Evolutionary conservation across 1,140 invertebrate species (phyloP), one percentile per base, ranked within the genome.

Genomic region (Bombus sibiricus): DNA sequence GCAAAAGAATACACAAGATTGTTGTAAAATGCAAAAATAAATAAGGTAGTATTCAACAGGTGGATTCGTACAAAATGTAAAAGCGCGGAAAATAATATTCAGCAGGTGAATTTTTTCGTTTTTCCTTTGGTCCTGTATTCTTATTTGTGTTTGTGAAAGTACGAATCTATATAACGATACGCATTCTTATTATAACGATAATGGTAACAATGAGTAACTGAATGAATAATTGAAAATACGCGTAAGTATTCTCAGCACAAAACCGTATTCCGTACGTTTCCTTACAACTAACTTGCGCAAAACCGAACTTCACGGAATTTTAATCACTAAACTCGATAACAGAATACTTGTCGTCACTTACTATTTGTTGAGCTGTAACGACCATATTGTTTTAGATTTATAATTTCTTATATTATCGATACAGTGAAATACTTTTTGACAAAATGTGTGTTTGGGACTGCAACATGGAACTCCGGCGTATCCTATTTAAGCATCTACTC

Each of bases 401-500:
- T 32, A 34, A 66, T 64, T 10, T n/a, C 2, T 41, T 64, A 32
- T 64, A 9, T 28, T 8, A 28, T 22, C 2, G 18, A 34, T 25
- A 3, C 22, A 25, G 22, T 8, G 28, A 47, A 62, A 64, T 43
- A 62, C 68, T 34, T 39, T 72, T 64, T 32, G 18, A 53, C 10
- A 25, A 85, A 80, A 32, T 71, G 28, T 72, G 32, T 72, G 18
- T 22, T 69, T 43, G 22, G 22, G n/a, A 53, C 25, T 53, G 57
- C 34, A 13, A 25, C 57, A 85, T 66, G 8, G 34, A 75, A 85
- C 79, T 75, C 62, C 3, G 62, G 25, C 47, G 43, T 59, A 28
- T 3, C 84, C 37, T 85, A 81, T 85, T 85, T 85, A 85, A 66
- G 47, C 62, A 32, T 25, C 32, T 22, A 12, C 79, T 81, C 84